These are phyloP conservation scores for Rhodeus uyekii DNA, from an alignment of 2,797 vertebrate genomes.

Conservation along the genomic window DNA sequence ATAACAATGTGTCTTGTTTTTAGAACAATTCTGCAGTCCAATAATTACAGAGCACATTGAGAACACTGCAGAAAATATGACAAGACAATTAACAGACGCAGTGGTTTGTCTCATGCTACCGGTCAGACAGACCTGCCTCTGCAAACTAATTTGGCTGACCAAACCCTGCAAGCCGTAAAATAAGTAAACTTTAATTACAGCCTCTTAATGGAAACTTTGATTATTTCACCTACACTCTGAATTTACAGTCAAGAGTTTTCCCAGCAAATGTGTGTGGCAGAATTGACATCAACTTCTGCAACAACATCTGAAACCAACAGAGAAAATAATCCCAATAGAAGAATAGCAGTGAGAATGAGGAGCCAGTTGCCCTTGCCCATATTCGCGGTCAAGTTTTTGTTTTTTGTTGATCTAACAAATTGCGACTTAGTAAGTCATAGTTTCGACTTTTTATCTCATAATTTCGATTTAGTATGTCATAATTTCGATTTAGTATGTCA, in stretches of 20 bases:
- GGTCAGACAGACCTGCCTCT: neutral
- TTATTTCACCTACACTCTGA: neutral
- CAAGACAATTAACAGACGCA: slow-evolving; percentile 13
- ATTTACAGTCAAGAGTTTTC: slow-evolving; percentile 4
- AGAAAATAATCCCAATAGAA: slow-evolving; percentile 22
- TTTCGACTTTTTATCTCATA: no score
- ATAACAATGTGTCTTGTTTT: neutral
- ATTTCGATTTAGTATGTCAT: no score
- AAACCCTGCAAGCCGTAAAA: no score
- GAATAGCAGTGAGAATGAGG: neutral
- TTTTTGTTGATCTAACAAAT: neutral
- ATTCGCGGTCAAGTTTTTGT: slow-evolving; percentile 18
- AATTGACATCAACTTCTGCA: neutral
- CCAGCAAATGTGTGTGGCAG: slow-evolving; percentile 3
- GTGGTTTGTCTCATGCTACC: neutral
- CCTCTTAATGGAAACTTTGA: slow-evolving; percentile 1
- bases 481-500: no score
- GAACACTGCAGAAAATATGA: neutral
- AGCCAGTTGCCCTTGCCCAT: neutral
- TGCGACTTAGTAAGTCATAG: no score
- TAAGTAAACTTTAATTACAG: neutral
- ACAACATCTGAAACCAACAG: neutral
- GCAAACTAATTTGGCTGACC: neutral
- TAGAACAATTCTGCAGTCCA: neutral
- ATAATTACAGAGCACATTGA: neutral